These are phyloP conservation scores for Mantis religiosa DNA, from an alignment of 2,888 invertebrate species.

Conservation along the genomic window DNA sequence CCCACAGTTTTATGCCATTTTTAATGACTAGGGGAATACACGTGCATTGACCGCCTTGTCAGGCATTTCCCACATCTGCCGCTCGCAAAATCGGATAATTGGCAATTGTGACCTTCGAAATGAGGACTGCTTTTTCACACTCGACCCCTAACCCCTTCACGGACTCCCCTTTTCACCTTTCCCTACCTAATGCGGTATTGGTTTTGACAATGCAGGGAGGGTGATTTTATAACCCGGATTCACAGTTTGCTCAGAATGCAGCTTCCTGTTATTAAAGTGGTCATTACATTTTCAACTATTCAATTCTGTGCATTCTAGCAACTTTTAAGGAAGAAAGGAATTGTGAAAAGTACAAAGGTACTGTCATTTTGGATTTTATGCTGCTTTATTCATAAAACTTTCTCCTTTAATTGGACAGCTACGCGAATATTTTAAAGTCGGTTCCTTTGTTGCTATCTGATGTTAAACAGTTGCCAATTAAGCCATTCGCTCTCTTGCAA, in stretches of 20 bases:
- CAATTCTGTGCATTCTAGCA: no score
- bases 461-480: no score
- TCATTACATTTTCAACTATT: no score
- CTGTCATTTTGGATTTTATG: no score
- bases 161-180: neutral
- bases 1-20: neutral
- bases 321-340: no score
- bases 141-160: neutral
- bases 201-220: neutral
- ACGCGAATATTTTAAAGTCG: no score
- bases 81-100: conserved; percentile 2
- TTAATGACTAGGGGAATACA: neutral
- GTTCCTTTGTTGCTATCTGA: no score
- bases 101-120: neutral
- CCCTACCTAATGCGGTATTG: neutral
- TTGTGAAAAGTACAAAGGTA: no score
- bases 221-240: neutral
- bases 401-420: no score
- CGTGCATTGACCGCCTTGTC: neutral
- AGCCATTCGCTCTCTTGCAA: no score
- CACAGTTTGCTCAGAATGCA: neutral
- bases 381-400: no score
- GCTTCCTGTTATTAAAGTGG: neutral
- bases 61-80: neutral
- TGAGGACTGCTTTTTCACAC: neutral